Conservation (phyloP, 2,797 vertebrate genomes). For the Aythya fuligula region DNA sequence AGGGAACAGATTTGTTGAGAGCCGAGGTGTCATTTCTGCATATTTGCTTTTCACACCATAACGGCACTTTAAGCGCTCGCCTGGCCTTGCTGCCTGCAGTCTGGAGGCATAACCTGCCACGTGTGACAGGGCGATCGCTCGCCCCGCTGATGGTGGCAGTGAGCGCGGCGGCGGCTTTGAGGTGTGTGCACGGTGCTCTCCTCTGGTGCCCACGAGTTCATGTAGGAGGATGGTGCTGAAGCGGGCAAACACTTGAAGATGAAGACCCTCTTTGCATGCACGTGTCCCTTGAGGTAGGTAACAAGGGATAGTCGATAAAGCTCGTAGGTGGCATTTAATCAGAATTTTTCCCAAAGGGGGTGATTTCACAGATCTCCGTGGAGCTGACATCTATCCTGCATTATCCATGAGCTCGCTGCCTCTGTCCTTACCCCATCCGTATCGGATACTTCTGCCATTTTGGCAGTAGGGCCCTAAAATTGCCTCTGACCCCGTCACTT, state of each 20-base stretch:
- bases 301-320: neutral
- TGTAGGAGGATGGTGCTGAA: slow-evolving; percentile 19
- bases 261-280: slow-evolving; percentile 38
- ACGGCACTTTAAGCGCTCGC: slow-evolving; percentile 35
- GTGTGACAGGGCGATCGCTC: slow-evolving; percentile 68
- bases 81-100: slow-evolving; percentile 63
- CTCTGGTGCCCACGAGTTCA: neutral
- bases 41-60: slow-evolving; percentile 12
- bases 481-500: too few relatives aligned
- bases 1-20: slow-evolving; percentile 38
- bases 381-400: neutral
- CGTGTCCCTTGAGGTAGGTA: slow-evolving; percentile 9
- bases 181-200: slow-evolving; percentile 5
- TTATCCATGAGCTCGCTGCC: neutral
- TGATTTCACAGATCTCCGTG: slow-evolving; percentile 17
- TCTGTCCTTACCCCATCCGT: fast-evolving
- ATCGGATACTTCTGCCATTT: neutral
- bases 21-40: slow-evolving; percentile 41
- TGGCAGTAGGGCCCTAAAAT: too few relatives aligned
- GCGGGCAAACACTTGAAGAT: slow-evolving; percentile 14
- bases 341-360: slow-evolving; percentile 30
- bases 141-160: slow-evolving; percentile 2
- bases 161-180: neutral
- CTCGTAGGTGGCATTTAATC: slow-evolving; percentile 32
- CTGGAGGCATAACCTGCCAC: slow-evolving; percentile 61